Base-by-base conservation (phyloP, 2,113 vertebrate species). In the Larimichthys crocea region DNA sequence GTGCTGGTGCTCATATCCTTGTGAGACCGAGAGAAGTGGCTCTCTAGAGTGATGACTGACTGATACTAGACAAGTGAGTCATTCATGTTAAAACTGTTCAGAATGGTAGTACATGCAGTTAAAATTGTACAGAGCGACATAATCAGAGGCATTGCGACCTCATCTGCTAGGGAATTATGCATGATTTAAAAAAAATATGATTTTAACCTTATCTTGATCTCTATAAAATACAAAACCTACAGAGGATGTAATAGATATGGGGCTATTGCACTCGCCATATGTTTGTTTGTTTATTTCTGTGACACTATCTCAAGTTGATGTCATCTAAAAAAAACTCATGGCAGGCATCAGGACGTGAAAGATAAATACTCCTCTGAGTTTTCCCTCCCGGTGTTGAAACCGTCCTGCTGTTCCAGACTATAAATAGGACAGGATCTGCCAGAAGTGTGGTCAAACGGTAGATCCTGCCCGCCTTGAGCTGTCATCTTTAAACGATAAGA, bases 351-450 rank as follows among this genome's bases (percentile, higher is more conserved):
- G 61, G 42, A 75, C 15, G 20, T 3, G 1, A 44, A 17, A 86
- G 59, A 84, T 2, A 69, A 17, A 72, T 59, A 79, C 49, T 76
- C 22, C 44, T 76, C 49, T 1, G 35, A 66, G 60, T 76, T 68
- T 62, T 61, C 17, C 3, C 79, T 80, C 71, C 19, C 2, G 2
- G 15, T 72, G 69, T 82, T n/a, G 50, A 84, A 86, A 80, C 76
- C 40, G 63, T 78, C 50, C 48, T 40, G 65, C 74, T 46, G 50
- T 67, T 69, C 9, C 22, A 16, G 59, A 26, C 73, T 88, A 92
- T 86, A 89, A 91, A 92, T 84, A 92, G 89, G 62, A 82, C 62
- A 20, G 68, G 60, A 69, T 88, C 86, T 88, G 84, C 83, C 74
- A 69, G 66, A 67, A 80, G 83, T 74, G 85, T 86, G 86, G 76